phyloP scores from a whole-genome alignment of 2,888 invertebrate genomes.

The Geophilus truncorum region DNA sequence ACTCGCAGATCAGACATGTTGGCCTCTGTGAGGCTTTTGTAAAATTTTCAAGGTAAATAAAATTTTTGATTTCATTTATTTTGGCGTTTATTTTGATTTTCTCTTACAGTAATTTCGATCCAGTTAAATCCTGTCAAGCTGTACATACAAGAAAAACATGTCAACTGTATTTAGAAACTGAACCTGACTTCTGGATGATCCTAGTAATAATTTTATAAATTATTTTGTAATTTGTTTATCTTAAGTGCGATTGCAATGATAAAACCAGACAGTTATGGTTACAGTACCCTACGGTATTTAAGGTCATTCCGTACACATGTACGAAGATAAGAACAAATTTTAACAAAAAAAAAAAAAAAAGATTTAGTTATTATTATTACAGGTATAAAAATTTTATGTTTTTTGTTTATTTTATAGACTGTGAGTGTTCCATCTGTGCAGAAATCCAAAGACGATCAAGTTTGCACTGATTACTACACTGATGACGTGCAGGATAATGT shows the following conservation, averaged over 20 bases:
- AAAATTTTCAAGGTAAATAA: conserved; percentile 81
- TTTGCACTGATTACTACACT: conserved; percentile 66
- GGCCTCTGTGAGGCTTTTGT: conserved; percentile 93
- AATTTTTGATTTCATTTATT: conserved; percentile 31
- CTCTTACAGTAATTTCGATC: conserved; percentile 68
- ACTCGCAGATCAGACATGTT: conserved; percentile 83
- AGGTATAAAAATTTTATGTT: neutral
- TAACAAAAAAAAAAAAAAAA: too few species aligned
- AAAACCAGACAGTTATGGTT: too few species aligned
- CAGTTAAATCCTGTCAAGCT: conserved; percentile 71
- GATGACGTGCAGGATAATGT: conserved; percentile 76
- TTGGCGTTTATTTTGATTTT: neutral
- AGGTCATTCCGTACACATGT: too few species aligned
- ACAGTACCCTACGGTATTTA: too few species aligned
- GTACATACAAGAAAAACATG: conserved; percentile 84
- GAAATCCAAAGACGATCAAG: conserved; percentile 67
- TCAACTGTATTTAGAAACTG: conserved; percentile 81
- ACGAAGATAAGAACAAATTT: too few species aligned
- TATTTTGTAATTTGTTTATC: neutral
- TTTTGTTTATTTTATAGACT: conserved; percentile 56
- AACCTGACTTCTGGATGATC: conserved; percentile 83
- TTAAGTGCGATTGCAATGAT: too few species aligned
- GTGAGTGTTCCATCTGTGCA: conserved; percentile 53
- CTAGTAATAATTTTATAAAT: conserved; percentile 58
- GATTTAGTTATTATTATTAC: too few species aligned